Evolutionary conservation across 2,113 vertebrate genomes (phyloP).

Genomic region (Okapia johnstoni): DNA sequence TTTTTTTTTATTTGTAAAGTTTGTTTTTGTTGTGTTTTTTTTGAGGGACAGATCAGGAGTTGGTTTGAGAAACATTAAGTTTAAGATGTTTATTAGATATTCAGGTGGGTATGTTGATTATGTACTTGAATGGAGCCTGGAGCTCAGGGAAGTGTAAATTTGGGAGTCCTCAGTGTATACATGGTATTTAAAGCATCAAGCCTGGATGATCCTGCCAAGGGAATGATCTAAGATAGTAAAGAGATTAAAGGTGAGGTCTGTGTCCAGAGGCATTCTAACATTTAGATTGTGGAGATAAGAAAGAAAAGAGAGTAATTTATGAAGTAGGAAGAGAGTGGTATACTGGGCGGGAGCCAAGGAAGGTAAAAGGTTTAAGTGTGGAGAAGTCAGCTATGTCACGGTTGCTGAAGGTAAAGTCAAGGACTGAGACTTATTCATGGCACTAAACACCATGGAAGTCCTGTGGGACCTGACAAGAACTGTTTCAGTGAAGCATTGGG

Average conservation of each 20-base stretch:
- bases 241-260: background rate
- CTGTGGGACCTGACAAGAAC: background rate
- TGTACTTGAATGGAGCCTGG: background rate
- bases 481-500: background rate
- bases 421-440: constrained; percentile 9
- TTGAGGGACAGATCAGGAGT: background rate
- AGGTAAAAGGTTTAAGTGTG: constrained; percentile 6
- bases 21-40: background rate
- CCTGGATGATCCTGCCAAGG: background rate
- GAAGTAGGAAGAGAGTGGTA: background rate
- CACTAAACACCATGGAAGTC: background rate
- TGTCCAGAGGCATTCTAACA: background rate
- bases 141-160: background rate
- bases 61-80: background rate
- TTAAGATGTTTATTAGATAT: background rate
- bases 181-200: background rate
- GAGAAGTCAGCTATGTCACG: background rate
- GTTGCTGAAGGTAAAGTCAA: constrained; percentile 12
- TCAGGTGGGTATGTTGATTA: background rate
- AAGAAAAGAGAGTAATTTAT: background rate
- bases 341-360: background rate
- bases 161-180: background rate
- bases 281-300: background rate
- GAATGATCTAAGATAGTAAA: background rate
- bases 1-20: background rate